Base-by-base conservation (phyloP, 2,113 vertebrate species). In the Scolopax mira region DNA sequence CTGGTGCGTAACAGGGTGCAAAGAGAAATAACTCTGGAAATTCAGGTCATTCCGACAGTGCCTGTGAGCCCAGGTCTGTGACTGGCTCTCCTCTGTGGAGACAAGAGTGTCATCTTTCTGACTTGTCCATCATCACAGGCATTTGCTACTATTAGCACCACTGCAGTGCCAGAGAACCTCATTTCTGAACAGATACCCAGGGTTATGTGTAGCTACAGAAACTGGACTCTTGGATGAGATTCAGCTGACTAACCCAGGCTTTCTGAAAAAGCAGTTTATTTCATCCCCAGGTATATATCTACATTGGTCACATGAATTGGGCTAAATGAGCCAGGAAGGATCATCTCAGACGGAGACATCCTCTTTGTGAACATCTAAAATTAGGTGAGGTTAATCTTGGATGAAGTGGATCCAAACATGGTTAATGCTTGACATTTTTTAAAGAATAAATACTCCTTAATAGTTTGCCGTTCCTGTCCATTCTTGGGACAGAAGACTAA, bases 11-110 rank as follows among this genome's bases (percentile, higher is more conserved):
- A 66, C 9, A 51, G 21, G 6, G 17, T 79, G 49, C 58, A 69
- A 44, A 66, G 39, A 90, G 69, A 65, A 90, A 41, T n/a, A 67
- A 30, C 48, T 35, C 1, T 1, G 21, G 65, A 71, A 74, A 66
- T 67, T 48, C n/a, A 60, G 14, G 13, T 93, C 42, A 25, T 90
- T 83, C 75, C 1, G 0, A 3, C 0, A 0, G 57, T 81, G 72
- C 42, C 37, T 88, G 55, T 79, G 71, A 80, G n/a, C 35, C 33
- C 55, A 35, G 35, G 6, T 57, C 77, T 0, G 0, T 62, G 57
- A 71, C 35, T 2, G 1, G 6, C 27, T 73, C 54, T 71, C 28
- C 22, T 90, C 65, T 64, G 33, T 52, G 57, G 31, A 41, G 55
- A 39, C 21, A 22, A 48, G 22, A 54, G 18, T 48, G 58, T 69